Evolutionary conservation across 2,113 vertebrate species (phyloP).

Genomic region (Melanotaenia duboulayi): DNA sequence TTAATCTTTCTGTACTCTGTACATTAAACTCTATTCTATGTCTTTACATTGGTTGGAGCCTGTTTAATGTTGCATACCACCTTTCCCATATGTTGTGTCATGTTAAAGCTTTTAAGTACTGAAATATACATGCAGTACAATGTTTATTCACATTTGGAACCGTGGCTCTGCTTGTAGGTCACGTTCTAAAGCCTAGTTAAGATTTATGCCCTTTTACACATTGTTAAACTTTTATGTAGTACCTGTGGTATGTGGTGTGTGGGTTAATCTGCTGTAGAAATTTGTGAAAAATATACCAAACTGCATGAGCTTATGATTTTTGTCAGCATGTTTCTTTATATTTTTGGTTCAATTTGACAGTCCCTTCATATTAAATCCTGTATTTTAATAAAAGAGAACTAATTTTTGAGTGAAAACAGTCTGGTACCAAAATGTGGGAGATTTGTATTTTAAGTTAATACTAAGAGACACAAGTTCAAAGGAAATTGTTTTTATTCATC

Average conservation of each 20-base stretch:
- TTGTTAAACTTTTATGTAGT: no score
- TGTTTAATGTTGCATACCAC: not conserved
- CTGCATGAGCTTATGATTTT: not conserved
- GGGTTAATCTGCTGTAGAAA: not conserved
- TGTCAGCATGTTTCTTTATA: not conserved
- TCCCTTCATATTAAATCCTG: no score
- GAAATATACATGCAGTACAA: no score
- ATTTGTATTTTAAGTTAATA: no score
- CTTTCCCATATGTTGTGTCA: not conserved
- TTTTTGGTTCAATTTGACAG: no score
- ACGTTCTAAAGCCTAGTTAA: not conserved
- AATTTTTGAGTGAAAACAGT: no score
- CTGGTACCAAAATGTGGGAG: no score
- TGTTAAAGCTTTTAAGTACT: not conserved
- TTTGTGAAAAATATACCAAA: not conserved
- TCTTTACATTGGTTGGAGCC: not conserved
- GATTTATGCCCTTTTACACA: no score
- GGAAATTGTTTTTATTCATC: no score
- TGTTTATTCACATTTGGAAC: not conserved
- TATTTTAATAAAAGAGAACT: no score
- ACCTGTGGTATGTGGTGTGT: not conserved
- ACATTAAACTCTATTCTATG: not conserved
- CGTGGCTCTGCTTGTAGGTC: not conserved
- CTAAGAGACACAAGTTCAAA: no score
- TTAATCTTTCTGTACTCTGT: slow-evolving; percentile 2